Conservation (phyloP, 1,140 invertebrate genomes). For the Brachionus rotundiformis region DNA sequence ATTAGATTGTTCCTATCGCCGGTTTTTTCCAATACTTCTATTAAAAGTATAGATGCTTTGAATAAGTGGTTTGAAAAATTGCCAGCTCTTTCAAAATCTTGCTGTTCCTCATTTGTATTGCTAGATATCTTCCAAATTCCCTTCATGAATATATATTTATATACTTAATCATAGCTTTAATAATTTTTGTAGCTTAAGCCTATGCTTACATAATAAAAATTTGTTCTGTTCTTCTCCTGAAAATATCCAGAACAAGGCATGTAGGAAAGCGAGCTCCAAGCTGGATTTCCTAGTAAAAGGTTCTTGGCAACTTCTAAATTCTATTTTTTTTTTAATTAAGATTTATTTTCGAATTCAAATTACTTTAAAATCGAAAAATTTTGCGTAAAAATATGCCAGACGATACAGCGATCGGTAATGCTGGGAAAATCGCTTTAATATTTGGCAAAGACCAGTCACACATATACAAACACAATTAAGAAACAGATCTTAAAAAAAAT, state of each 20-base stretch:
- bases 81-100: conserved; percentile 42
- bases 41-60: background rate
- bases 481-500: conserved; percentile 28
- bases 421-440: conserved; percentile 45
- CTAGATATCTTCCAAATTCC: conserved; percentile 46
- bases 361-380: conserved; percentile 46
- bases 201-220: conserved; percentile 19
- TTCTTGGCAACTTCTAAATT: conserved; percentile 27
- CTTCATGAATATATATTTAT: too few relatives aligned
- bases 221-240: conserved; percentile 23
- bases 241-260: conserved; percentile 49
- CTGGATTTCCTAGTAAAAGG: background rate
- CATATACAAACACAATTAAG: conserved; percentile 39
- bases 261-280: background rate
- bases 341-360: background rate
- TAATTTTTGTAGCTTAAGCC: too few relatives aligned
- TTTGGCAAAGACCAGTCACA: conserved; percentile 35
- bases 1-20: background rate
- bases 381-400: conserved; percentile 40
- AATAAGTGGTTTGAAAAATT: conserved; percentile 48
- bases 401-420: conserved; percentile 43
- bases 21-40: background rate
- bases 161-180: too few relatives aligned
- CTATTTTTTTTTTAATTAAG: background rate
- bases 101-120: conserved; percentile 38